Evolutionary conservation across 2,888 invertebrate species (phyloP), one percentile per base, ranked within the genome.

Genomic region (Smittia sp.): DNA sequence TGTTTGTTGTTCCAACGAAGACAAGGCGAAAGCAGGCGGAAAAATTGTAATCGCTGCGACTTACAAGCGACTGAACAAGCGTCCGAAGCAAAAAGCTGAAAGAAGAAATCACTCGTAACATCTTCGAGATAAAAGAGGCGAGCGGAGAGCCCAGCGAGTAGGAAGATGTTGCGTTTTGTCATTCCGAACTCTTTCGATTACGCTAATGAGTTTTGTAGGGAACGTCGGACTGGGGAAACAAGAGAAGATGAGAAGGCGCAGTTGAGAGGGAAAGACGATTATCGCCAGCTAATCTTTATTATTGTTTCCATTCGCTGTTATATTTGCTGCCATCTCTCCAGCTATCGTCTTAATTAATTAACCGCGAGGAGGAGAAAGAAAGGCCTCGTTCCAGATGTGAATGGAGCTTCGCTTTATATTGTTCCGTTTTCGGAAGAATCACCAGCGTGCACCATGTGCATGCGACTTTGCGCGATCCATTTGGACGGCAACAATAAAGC

Each of bases 291-390:
- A 69, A 69, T 69, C 52, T 54, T 69, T 69, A 54, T 54, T 69
- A 32, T 54, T 54, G 32, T 69, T 69, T 41, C 39, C 67, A 41
- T 67, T 66, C 32, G 41, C 41, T 67, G 24, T 67, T 67, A 67
- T 65, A 38, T 46, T 46, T 13, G 46, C n/a, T 46, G 46, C 46
- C 66, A 66, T 66, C 67, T 67, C 67, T 67, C 39, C n/a, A 46
- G 25, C 54, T 69, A 69, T 69, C 69, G 54, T 69, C 69, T 69
- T 69, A 69, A 69, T 69, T 69, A 69, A 69, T 69, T 69, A 69
- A 69, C 52, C 27, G 52, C n/a, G 22, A 18, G 52, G 41, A 46
- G 69, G 27, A 69, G 15, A 46, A 11, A 46, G 3, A 46, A 11
- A 46, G 11, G 69, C 54, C 18, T 68, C 38, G 32, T 46, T 69